These are phyloP conservation scores for Nemoura dubitans DNA, from an alignment of 2,888 invertebrate genomes.

Conservation along the genomic window DNA sequence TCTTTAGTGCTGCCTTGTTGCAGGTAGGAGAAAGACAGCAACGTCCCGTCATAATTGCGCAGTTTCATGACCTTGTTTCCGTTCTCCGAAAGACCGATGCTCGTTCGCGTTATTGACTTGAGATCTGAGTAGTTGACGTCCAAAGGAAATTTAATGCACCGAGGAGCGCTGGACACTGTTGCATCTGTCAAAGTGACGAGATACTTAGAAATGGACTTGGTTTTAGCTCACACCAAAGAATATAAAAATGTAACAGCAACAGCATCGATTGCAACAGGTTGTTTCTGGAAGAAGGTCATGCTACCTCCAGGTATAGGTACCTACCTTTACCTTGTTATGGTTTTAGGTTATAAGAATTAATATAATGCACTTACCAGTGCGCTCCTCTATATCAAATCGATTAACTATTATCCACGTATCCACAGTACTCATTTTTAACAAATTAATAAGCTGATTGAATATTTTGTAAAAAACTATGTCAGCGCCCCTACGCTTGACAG, in stretches of 20 bases:
- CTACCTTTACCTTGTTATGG: no score
- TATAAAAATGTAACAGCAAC: not conserved
- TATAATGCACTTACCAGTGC: not conserved
- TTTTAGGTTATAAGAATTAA: not conserved
- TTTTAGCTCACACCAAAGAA: not conserved
- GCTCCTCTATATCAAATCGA: not conserved
- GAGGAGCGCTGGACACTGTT: not conserved
- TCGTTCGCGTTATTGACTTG: not conserved
- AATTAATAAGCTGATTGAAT: no score
- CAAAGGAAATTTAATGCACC: not conserved
- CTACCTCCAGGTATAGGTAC: no score
- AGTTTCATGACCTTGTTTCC: constrained; percentile 35
- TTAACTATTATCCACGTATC: not conserved
- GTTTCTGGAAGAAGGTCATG: no score
- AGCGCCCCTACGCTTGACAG: no score
- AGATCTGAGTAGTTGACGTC: constrained; percentile 15
- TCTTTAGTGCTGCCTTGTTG: constrained; percentile 16
- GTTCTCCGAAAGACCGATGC: constrained; percentile 15
- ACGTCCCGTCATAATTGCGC: constrained; percentile 7
- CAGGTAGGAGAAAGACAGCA: constrained; percentile 30
- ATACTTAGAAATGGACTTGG: not conserved
- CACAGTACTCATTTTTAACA: not conserved
- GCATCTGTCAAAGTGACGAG: not conserved
- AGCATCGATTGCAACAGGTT: constrained; percentile 1
- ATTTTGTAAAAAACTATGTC: no score